phyloP scores from a whole-genome alignment of 1,140 invertebrate species.

The Cephus cinctus region DNA sequence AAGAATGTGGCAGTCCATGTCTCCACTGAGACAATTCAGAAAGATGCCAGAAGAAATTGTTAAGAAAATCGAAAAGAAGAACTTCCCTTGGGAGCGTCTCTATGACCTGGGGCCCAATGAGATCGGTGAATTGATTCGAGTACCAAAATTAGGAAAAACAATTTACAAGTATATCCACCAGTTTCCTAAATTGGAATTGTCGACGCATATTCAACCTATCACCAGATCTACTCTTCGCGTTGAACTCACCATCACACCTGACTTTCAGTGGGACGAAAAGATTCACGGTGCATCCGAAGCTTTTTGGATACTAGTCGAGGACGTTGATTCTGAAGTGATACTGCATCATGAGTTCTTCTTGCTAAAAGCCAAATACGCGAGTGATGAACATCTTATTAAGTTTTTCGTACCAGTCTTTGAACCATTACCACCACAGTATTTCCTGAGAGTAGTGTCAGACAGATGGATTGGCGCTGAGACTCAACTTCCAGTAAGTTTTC shows the following conservation, averaged over 20 bases:
- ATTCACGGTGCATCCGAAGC: conserved; percentile 93
- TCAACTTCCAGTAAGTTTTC: conserved; percentile 94
- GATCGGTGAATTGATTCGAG: conserved; percentile 94
- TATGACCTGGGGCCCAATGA: conserved; percentile 97
- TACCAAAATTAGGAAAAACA: conserved; percentile 95
- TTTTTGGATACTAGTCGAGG: conserved; percentile 99
- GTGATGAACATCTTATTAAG: conserved; percentile 95
- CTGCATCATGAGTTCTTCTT: conserved; percentile 98
- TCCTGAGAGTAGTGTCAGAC: conserved; percentile 79
- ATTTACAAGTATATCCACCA: conserved; percentile 98
- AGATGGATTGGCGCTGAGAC: conserved; percentile 93
- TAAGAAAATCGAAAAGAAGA: conserved; percentile 98
- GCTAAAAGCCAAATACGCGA: conserved; percentile 90
- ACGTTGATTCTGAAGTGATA: conserved; percentile 94
- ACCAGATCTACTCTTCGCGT: conserved; percentile 92
- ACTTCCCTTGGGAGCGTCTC: conserved; percentile 89
- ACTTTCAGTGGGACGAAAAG: conserved; percentile 99
- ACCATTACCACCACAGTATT: conserved; percentile 97
- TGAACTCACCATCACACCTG: conserved; percentile 97
- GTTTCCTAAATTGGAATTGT: conserved; percentile 92
- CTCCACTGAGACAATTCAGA: conserved; percentile 93
- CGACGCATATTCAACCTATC: conserved; percentile 97
- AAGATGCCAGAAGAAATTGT: conserved; percentile 98
- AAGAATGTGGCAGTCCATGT: conserved; percentile 99
- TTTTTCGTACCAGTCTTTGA: conserved; percentile 99